Base-by-base conservation (phyloP, 2,113 vertebrate species). In the Macroglossus sobrinus region DNA sequence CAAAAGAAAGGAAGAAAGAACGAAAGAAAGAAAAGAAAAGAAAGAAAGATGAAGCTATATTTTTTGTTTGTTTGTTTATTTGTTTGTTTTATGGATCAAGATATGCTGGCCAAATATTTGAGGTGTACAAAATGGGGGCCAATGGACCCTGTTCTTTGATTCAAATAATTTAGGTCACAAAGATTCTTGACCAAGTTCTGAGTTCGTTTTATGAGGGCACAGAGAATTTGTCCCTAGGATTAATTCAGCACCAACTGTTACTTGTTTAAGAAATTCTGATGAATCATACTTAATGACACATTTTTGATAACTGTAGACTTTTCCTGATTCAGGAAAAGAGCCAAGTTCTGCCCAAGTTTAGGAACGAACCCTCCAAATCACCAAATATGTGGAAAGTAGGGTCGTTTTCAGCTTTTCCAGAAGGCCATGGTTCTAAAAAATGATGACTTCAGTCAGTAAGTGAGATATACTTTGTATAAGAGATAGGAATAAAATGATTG, bases 351-450 rank as follows among this genome's bases (percentile, higher is more conserved):
- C 66, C 88, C 66, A 26, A 89, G 45, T 69, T 96, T 95, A 69
- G 94, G 40, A 30, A 38, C 15, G 55, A 91, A 40, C 57, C 4
- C 79, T 94, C 88, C 59, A 75, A 68, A 35, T 75, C 93, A 89
- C 94, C 53, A 93, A 3, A 79, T 35, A 40, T 21, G 59, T 95
- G 91, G 69, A 72, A 89, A 95, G 81, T n/a, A 89, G 97, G 66
- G 88, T 96, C 0, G 94, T 90, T 97, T 97, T 97, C 92, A 95
- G 69, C 90, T 97, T 78, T 81, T 89, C 87, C 22, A 84, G 71
- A 96, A 92, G 96, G 95, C 96, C 97, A 78, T 12, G 92, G 93
- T 88, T 86, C 30, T 57, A 94, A 92, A 97, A 98, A 30, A 95
- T n/a, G 63, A 95, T 1, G 57, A 81, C 81, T 95, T 94, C 59